Evolutionary conservation across 1,140 invertebrate species (phyloP), one percentile per base, ranked within the genome.

Genomic region (Glossosoma conforme): DNA sequence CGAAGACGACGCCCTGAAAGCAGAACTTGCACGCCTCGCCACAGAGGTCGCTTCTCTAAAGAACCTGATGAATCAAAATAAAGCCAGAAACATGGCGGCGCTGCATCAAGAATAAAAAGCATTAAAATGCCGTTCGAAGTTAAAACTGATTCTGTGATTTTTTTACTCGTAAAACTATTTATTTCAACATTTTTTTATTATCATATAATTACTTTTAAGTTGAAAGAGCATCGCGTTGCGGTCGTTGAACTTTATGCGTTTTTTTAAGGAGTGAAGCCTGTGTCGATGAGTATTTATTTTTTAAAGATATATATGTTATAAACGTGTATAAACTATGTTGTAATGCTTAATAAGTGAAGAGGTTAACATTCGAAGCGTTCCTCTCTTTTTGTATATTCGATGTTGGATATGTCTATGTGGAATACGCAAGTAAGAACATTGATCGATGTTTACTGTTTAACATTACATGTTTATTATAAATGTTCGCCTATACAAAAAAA

Each of bases 11-110:
- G 84, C 89, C 62, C 78, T 97, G 1, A 87, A 93, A 61, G 85
- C 83, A 1, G 86, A 95, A 68, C 72, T 97, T 56, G 87, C 91
- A 44, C 78, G 88, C 46, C 78, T 97, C 3, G 91, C 92, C 8
- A 89, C 86, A 1, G 94, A 97, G 67, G 91, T 97, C 30, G 91
- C 89, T n/a, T 86, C 83, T 53, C 80, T 97, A 0, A 89, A 93
- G 63, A 84, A 82, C 50, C 79, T 86, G 65, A 78, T 85, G 61
- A 77, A 76, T 41, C 72, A 77, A 51, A 74, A 71, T 62, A 74
- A 60, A 73, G 57, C 67, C 45, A 67, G 72, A 51, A 61, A 59
- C 44, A 20, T 46, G 21, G 42, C 41, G 0, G 30, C 35, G 13
- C 18, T 30, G 28, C 52, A 54, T 22, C 49, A 46, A 41, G 46